Evolutionary conservation across 2,797 vertebrate genomes (phyloP), one percentile per base, ranked within the genome.

Genomic region (Phoeniculus purpureus): DNA sequence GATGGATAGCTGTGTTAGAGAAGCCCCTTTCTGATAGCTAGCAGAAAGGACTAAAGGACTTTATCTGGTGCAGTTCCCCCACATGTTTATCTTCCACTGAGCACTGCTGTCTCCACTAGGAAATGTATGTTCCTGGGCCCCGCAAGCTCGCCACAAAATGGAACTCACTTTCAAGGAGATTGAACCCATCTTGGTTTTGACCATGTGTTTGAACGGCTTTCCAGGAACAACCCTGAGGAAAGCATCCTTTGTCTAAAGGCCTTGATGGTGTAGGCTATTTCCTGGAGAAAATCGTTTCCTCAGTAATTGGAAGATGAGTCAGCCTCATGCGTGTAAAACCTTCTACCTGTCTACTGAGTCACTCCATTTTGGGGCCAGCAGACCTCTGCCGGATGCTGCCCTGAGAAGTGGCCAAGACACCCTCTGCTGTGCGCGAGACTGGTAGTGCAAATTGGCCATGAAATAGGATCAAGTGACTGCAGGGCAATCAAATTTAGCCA

Each of bases 221-320:
- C 85, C 93, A 85, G 68, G 91, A 94, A 92, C 3, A 29, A 85
- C 7, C 18, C 27, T 18, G 29, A 89, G 48, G 43, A 91, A 88
- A 75, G 22, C 15, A 34, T 50, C 56, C 58, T 86, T n/a, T 48
- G 13, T 83, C 40, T 67, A 87, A 91, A 73, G 45, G 19, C 40
- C 70, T 70, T 78, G 70, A 78, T 62, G 62, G 50, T 60, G 31
- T 61, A 68, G 51, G 31, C 40, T 89, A 56, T 93, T 93, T 94
- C 78, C 91, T 71, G 71, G 67, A 88, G 76, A 67, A 92, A 94
- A 70, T 48, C 2, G 4, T 89, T 93, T 93, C 76, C 80, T 92
- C 3, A 0, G 62, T 59, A 90, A 89, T 23, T 78, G 58, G 56
- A 82, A 80, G 66, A 89, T 73, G 73, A 94, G 22, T 89, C 93